Percentiles rank a stretch among this genome's conserved stretches.
These are phyloP conservation scores for Marisa cornuarietis DNA, from an alignment of 1,140 invertebrate species.

Conservation along the genomic window DNA sequence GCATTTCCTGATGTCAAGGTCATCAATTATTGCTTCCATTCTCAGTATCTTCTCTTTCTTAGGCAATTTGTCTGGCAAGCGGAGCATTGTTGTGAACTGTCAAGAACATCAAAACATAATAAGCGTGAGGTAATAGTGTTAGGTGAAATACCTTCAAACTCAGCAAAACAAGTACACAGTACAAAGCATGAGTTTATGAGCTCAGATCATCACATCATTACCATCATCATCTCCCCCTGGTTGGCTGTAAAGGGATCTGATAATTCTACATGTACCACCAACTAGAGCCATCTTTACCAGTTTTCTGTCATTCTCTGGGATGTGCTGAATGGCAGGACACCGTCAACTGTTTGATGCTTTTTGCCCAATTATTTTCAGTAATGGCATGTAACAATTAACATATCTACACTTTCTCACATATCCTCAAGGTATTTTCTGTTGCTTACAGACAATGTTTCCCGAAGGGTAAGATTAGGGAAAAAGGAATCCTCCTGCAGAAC, in stretches of 20 bases:
- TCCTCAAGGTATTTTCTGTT: neutral
- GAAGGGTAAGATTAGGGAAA: slow-evolving; percentile 82
- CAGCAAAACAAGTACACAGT: too few species aligned
- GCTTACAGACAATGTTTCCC: slow-evolving; percentile 80
- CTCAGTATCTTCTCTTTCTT: slow-evolving; percentile 80
- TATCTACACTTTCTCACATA: neutral
- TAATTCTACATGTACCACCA: too few species aligned
- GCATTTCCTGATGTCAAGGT: slow-evolving; percentile 79
- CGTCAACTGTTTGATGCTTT: neutral
- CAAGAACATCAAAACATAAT: neutral
- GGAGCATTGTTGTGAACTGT: slow-evolving; percentile 76
- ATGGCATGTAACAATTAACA: neutral
- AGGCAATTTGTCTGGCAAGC: slow-evolving; percentile 81
- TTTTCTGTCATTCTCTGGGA: neutral
- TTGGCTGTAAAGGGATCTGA: too few species aligned
- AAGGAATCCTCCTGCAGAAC: slow-evolving; percentile 87
- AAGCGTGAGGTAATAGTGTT: too few species aligned
- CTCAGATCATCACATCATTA: too few species aligned
- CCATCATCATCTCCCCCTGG: too few species aligned
- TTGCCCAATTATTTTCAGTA: too few species aligned
- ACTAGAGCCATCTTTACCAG: too few species aligned
- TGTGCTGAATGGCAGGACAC: neutral
- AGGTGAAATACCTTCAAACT: too few species aligned
- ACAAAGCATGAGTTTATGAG: too few species aligned
- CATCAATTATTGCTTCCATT: slow-evolving; percentile 83